Conservation (phyloP, 1,140 invertebrate species). For the Leptinotarsa lineolata region DNA sequence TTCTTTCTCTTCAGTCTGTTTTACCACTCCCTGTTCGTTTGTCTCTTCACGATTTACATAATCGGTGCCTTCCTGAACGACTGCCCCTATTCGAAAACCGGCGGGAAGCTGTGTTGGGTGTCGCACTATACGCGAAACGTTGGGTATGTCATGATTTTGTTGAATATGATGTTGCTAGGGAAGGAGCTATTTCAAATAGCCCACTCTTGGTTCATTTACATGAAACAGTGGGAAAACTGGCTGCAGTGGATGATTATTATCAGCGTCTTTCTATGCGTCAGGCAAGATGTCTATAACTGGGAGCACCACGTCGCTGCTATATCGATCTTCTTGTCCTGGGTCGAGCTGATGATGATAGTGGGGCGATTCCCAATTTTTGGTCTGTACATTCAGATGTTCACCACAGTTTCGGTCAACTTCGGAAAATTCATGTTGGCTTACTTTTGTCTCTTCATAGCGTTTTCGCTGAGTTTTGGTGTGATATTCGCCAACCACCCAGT, state of each 20-base stretch:
- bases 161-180: constrained; percentile 65
- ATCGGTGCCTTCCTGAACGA: constrained; percentile 61
- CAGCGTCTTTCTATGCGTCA: constrained; percentile 66
- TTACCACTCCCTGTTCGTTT: constrained; percentile 77
- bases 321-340: constrained; percentile 76
- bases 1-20: constrained; percentile 80
- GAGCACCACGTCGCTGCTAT: constrained; percentile 80
- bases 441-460: constrained; percentile 77
- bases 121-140: constrained; percentile 58
- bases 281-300: constrained; percentile 63
- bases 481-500: constrained; percentile 76
- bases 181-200: constrained; percentile 78
- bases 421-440: constrained; percentile 82
- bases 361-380: constrained; percentile 84
- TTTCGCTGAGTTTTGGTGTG: constrained; percentile 76
- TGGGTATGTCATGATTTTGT: constrained; percentile 63
- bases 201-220: constrained; percentile 70
- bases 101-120: constrained; percentile 49
- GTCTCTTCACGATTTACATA: constrained; percentile 73
- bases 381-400: constrained; percentile 85
- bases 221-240: constrained; percentile 82
- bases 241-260: constrained; percentile 78
- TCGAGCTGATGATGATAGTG: constrained; percentile 81
- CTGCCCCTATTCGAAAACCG: constrained; percentile 43
- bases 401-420: constrained; percentile 81